Percentiles rank a stretch among this genome's conserved stretches.
phyloP scores from a whole-genome alignment of 2,113 vertebrate species.

The Castor canadensis region DNA sequence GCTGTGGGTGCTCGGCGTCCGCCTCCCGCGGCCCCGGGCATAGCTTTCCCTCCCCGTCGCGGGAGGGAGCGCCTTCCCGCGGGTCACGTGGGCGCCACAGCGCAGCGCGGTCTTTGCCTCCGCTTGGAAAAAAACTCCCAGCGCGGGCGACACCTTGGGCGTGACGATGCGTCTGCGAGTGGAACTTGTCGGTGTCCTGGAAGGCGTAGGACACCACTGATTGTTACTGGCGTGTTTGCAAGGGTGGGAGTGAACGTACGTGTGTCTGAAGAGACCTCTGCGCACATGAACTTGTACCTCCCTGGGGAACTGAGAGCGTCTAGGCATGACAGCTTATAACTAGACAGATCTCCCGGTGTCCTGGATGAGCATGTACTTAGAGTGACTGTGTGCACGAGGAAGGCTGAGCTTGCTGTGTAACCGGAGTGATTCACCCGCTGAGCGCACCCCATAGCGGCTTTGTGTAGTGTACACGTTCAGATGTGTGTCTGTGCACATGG shows the following conservation, averaged over 20 bases:
- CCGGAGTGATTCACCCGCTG: neutral
- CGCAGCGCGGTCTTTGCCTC: neutral
- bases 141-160: neutral
- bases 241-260: neutral
- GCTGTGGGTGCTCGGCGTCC: neutral
- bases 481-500: neutral
- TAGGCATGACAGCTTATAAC: neutral
- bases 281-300: neutral
- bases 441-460: neutral
- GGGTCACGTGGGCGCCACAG: slow-evolving; percentile 81
- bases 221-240: neutral
- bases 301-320: neutral
- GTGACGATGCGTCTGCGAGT: neutral
- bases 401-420: neutral
- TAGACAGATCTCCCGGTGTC: neutral
- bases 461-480: neutral
- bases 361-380: no score
- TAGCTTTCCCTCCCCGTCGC: slow-evolving; percentile 87
- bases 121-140: neutral
- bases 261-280: neutral
- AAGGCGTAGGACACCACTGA: neutral
- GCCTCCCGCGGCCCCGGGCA: slow-evolving; percentile 79
- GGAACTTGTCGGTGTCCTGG: neutral
- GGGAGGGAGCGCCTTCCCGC: slow-evolving; percentile 71
- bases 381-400: no score